These are phyloP conservation scores for Diuraphis noxia DNA, from an alignment of 1,140 invertebrate genomes.

Conservation along the genomic window DNA sequence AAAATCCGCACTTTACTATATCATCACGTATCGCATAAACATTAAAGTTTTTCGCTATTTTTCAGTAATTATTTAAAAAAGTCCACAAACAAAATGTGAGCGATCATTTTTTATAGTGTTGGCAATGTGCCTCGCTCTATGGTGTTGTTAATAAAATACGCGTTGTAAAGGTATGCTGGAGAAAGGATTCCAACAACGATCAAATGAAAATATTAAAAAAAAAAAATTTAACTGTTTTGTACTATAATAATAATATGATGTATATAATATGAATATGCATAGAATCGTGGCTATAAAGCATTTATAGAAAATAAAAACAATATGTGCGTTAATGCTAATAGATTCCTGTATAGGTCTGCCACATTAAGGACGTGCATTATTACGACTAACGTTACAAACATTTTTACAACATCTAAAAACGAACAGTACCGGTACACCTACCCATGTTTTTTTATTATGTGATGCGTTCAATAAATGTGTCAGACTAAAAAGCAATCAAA, in stretches of 20 bases:
- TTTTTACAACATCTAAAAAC: conserved; percentile 2
- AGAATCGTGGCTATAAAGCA: background rate
- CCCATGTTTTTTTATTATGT: background rate
- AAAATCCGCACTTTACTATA: background rate
- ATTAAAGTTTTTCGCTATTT: background rate
- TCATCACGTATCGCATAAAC: background rate
- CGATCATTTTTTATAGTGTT: background rate
- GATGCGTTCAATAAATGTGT: conserved; percentile 15
- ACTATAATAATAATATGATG: background rate
- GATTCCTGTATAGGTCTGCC: background rate
- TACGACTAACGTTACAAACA: background rate
- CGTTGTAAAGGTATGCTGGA: background rate
- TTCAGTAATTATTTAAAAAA: background rate
- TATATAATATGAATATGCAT: background rate
- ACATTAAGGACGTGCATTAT: background rate
- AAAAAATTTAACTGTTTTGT: conserved; percentile 1
- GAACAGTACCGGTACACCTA: background rate
- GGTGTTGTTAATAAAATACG: background rate
- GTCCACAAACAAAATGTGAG: background rate
- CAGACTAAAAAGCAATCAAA: background rate
- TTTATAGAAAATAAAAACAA: background rate
- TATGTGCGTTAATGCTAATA: background rate
- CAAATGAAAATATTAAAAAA: background rate
- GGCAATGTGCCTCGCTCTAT: background rate
- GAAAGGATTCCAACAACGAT: background rate